Evolutionary conservation across 2,797 vertebrate species (phyloP).

Genomic region (Lepilemur septentrionalis): DNA sequence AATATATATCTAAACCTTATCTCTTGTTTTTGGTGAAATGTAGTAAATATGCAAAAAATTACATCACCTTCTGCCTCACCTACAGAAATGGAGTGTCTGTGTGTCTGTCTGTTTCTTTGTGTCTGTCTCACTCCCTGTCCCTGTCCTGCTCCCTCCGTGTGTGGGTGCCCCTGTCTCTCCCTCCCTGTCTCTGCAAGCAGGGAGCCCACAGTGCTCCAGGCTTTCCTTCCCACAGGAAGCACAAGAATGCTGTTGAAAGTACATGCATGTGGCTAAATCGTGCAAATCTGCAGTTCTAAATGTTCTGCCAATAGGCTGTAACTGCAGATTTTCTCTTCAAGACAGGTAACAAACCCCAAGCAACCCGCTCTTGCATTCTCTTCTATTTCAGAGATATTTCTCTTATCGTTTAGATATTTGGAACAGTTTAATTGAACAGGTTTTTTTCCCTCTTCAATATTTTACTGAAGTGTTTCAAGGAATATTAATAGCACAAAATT

Average conservation of each 20-base stretch:
- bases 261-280: neutral
- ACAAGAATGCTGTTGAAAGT: neutral
- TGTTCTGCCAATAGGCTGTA: neutral
- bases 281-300: neutral
- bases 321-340: neutral
- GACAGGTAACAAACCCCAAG: neutral
- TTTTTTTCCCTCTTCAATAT: neutral
- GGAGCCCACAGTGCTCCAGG: no score
- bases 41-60: neutral
- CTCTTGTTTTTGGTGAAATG: neutral
- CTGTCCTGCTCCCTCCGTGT: neutral
- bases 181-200: neutral
- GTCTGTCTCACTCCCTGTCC: no score
- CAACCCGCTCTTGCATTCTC: neutral
- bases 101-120: neutral
- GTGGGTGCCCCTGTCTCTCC: neutral
- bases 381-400: neutral
- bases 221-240: neutral
- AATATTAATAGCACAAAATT: neutral
- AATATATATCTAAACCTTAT: neutral
- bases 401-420: neutral
- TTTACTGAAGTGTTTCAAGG: constrained; percentile 26
- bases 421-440: neutral
- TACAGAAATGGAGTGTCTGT: no score
- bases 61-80: neutral